Conservation (phyloP, 2,113 vertebrate genomes). For the Neogobius melanostomus region DNA sequence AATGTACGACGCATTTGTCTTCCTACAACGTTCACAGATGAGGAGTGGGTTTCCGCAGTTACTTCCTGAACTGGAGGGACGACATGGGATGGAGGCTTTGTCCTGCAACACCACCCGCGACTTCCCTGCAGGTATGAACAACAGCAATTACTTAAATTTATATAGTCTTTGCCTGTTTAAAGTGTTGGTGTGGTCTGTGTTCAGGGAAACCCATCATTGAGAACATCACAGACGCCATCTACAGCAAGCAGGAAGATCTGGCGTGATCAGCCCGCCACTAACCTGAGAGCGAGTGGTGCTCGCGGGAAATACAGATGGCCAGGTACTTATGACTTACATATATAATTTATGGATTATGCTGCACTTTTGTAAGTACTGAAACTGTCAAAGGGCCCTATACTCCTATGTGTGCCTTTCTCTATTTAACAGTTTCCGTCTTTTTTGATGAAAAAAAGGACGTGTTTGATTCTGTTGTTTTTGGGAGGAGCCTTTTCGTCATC, state of each 20-base stretch:
- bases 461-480: conserved; percentile 76
- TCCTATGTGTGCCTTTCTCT: conserved; percentile 35
- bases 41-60: conserved; percentile 71
- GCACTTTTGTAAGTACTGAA: no score
- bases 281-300: conserved; percentile 80
- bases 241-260: conserved; percentile 77
- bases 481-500: conserved; percentile 72
- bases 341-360: no score
- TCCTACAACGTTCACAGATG: conserved; percentile 75
- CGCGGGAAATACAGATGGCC: conserved; percentile 77
- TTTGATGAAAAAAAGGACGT: conserved; percentile 79
- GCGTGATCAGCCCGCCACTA: conserved; percentile 75
- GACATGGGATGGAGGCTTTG: conserved; percentile 77
- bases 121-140: conserved; percentile 79
- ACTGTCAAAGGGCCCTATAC: neutral
- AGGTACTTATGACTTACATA: conserved; percentile 47
- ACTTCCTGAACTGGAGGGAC: conserved; percentile 74
- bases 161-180: neutral
- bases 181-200: neutral
- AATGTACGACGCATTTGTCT: conserved; percentile 79
- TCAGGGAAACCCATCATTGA: conserved; percentile 75
- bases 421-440: conserved; percentile 67
- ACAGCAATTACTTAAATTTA: conserved; percentile 15
- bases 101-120: conserved; percentile 80
- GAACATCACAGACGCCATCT: conserved; percentile 78